These are phyloP conservation scores for Peromyscus attwateri DNA, from an alignment of 2,797 vertebrate genomes.

Conservation along the genomic window DNA sequence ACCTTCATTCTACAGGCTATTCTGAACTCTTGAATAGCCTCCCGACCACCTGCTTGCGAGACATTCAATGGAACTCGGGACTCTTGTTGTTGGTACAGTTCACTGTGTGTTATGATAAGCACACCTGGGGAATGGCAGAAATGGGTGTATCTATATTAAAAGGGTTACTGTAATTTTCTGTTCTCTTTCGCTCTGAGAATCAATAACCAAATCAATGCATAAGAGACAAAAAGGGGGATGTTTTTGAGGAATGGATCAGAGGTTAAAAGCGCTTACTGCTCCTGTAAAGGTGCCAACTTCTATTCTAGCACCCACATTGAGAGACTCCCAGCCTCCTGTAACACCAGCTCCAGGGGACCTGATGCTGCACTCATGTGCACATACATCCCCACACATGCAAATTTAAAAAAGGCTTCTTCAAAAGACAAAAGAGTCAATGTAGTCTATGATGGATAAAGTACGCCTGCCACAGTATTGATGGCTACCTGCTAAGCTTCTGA, in stretches of 20 bases:
- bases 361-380: background rate
- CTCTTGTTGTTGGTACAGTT: background rate
- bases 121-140: background rate
- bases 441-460: background rate
- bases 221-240: background rate
- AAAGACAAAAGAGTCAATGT: background rate
- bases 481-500: background rate
- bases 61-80: background rate
- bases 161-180: background rate
- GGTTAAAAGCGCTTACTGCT: background rate
- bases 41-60: background rate
- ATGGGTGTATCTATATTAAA: background rate
- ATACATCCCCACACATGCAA: background rate
- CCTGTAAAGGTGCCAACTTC: background rate
- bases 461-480: background rate
- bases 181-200: background rate
- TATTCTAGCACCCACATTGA: background rate
- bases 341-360: background rate
- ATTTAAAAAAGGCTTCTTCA: background rate
- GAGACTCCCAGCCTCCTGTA: background rate
- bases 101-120: background rate
- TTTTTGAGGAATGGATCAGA: background rate
- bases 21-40: background rate
- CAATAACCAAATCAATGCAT: background rate
- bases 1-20: background rate